Percentiles rank a stretch among this genome's conserved stretches.
Conservation (phyloP, 2,113 vertebrate genomes). For the Tachuris rubrigastra region DNA sequence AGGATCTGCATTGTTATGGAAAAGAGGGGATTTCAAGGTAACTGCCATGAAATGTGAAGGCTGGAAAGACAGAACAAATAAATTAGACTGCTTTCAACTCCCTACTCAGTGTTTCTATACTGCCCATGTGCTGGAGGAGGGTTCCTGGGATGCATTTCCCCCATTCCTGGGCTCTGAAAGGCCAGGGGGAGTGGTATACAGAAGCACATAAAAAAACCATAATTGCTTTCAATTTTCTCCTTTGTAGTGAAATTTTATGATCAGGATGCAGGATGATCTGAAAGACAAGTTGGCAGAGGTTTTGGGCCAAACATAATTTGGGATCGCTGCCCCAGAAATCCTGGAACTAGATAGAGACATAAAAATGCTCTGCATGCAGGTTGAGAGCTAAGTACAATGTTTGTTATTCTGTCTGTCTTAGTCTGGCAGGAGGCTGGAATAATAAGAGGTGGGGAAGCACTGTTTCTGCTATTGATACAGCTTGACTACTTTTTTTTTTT, state of each 20-base stretch:
- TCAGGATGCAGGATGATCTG: not conserved
- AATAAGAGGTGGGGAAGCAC: conserved; percentile 23
- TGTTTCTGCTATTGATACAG: conserved; percentile 35
- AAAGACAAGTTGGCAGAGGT: conserved; percentile 21
- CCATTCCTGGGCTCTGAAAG: not conserved
- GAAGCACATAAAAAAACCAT: not conserved
- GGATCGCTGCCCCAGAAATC: not conserved
- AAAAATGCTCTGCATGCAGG: conserved; percentile 8
- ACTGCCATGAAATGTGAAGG: not conserved
- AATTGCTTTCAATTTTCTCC: conserved; percentile 9
- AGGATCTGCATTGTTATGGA: not conserved
- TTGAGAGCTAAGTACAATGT: conserved; percentile 37
- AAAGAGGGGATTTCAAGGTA: conserved; percentile 7
- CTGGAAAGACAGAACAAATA: not conserved
- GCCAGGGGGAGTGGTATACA: not conserved
- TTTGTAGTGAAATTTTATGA: not conserved
- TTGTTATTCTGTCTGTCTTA: conserved; percentile 47
- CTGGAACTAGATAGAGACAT: not conserved
- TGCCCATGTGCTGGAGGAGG: not conserved
- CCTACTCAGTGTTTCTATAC: not conserved
- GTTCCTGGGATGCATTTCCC: not conserved
- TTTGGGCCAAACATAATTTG: conserved; percentile 28
- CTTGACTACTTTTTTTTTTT: not conserved
- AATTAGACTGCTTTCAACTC: not conserved
- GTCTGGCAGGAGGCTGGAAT: conserved; percentile 45